Conservation (phyloP, 2,888 invertebrate genomes). For the Brachycybe producta region DNA sequence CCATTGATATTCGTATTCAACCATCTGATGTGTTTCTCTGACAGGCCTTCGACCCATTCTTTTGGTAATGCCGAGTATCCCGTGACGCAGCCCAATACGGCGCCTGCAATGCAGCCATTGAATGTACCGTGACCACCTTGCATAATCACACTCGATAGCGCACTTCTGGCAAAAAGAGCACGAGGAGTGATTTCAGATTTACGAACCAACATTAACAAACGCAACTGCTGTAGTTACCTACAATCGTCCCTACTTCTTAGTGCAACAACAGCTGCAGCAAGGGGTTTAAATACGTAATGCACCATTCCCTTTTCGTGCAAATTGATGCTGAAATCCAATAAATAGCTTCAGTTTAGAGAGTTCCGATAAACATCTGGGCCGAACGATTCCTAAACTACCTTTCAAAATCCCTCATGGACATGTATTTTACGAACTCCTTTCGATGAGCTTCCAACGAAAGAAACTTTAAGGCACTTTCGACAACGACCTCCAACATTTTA, state of each 20-base stretch:
- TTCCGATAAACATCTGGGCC: background rate
- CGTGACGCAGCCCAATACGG: slow-evolving; percentile 30
- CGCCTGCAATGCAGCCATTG: slow-evolving; percentile 32
- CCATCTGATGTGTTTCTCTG: slow-evolving; percentile 28
- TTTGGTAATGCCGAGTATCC: slow-evolving; percentile 31
- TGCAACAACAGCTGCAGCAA: slow-evolving; percentile 28
- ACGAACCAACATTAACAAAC: too few species aligned
- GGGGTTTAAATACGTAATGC: slow-evolving; percentile 27
- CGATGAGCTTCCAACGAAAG: background rate
- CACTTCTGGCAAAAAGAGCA: slow-evolving; percentile 23
- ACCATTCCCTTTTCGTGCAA: slow-evolving; percentile 27
- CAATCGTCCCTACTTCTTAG: slow-evolving; percentile 26
- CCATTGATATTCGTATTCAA: slow-evolving; percentile 31
- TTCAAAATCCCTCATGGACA: background rate
- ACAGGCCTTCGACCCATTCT: slow-evolving; percentile 29
- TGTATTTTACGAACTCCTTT: background rate
- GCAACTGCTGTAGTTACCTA: slow-evolving; percentile 24
- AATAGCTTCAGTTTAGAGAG: too few species aligned
- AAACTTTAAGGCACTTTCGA: background rate
- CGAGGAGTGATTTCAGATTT: too few species aligned
- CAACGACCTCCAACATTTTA: background rate
- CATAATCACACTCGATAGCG: slow-evolving; percentile 28
- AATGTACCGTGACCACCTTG: slow-evolving; percentile 33
- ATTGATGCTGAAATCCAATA: slow-evolving; percentile 26
- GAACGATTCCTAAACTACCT: background rate